Evolutionary conservation across 1,140 invertebrate species (phyloP).

Genomic region (Ceratosolen fusciceps): DNA sequence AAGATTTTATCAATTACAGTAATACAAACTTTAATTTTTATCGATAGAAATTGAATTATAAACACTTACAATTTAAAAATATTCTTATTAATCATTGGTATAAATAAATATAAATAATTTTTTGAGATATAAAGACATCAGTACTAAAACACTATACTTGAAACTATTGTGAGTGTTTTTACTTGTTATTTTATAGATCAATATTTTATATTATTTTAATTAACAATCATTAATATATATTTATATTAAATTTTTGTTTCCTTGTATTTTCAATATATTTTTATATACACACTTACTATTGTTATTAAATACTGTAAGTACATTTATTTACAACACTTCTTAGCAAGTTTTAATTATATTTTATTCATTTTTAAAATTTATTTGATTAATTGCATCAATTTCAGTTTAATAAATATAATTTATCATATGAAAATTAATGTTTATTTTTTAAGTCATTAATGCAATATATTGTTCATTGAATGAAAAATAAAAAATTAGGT

Average conservation of each 20-base stretch:
- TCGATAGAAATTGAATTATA: too few species aligned
- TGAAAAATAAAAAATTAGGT: slow-evolving; percentile 55
- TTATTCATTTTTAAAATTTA: slow-evolving; percentile 55
- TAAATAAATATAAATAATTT: slow-evolving; percentile 40
- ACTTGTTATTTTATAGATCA: not conserved
- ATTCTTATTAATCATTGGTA: slow-evolving; percentile 24
- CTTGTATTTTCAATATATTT: slow-evolving; percentile 46
- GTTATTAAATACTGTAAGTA: slow-evolving; percentile 72
- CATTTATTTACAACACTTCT: slow-evolving; percentile 72
- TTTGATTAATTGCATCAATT: slow-evolving; percentile 19
- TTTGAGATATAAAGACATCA: slow-evolving; percentile 32
- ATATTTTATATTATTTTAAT: slow-evolving; percentile 40
- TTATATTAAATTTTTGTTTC: slow-evolving; percentile 27
- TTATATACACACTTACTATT: slow-evolving; percentile 70
- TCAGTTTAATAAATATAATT: slow-evolving; percentile 7
- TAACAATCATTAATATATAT: slow-evolving; percentile 38
- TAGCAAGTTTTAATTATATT: slow-evolving; percentile 64
- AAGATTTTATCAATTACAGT: too few species aligned
- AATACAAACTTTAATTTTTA: too few species aligned
- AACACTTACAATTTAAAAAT: slow-evolving; percentile 30
- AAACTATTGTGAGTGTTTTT: not conserved
- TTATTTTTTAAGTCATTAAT: slow-evolving; percentile 65
- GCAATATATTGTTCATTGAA: slow-evolving; percentile 64
- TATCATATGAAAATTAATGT: slow-evolving; percentile 20
- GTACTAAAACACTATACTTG: slow-evolving; percentile 37